Conservation (phyloP, 2,888 invertebrate species). For the Ennomos erosarius region DNA sequence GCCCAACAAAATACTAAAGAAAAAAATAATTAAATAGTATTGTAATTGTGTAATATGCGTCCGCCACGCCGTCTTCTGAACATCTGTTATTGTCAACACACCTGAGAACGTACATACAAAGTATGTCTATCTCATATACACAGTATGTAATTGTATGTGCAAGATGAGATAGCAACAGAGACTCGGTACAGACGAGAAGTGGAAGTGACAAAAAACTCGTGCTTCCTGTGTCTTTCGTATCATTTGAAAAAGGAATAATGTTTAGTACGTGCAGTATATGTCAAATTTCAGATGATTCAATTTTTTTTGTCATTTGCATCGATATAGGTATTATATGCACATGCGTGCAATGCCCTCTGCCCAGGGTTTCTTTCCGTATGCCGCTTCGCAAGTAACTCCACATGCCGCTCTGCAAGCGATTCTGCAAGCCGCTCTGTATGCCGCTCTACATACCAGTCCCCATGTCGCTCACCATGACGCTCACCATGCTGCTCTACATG, state of each 20-base stretch:
- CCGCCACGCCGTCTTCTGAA: slow-evolving; percentile 64
- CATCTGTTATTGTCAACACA: slow-evolving; percentile 85
- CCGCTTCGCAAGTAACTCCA: background rate
- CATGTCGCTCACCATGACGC: too few relatives aligned
- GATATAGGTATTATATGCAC: slow-evolving; percentile 8
- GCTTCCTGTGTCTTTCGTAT: slow-evolving; percentile 85
- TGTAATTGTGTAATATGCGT: slow-evolving; percentile 80
- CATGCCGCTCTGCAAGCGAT: too few relatives aligned
- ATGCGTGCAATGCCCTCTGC: background rate
- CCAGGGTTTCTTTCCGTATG: too few relatives aligned
- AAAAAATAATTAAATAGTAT: slow-evolving; percentile 83
- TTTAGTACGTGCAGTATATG: slow-evolving; percentile 56
- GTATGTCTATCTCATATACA: slow-evolving; percentile 53
- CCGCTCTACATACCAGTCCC: too few relatives aligned
- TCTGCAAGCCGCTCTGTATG: too few relatives aligned
- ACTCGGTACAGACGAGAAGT: slow-evolving; percentile 67
- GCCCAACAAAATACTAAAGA: slow-evolving; percentile 59
- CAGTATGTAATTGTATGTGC: slow-evolving; percentile 30
- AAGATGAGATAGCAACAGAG: slow-evolving; percentile 53
- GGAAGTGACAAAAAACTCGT: slow-evolving; percentile 84
- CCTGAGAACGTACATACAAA: slow-evolving; percentile 72
- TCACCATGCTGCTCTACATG: too few relatives aligned
- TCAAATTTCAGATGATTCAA: slow-evolving; percentile 40
- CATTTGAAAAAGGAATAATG: slow-evolving; percentile 83
- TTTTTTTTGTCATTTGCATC: slow-evolving; percentile 2